A percentile compares a stretch with the other conserved stretches of the same genome.
Conservation (phyloP, 2,113 vertebrate species). For the Epinephelus lanceolatus region DNA sequence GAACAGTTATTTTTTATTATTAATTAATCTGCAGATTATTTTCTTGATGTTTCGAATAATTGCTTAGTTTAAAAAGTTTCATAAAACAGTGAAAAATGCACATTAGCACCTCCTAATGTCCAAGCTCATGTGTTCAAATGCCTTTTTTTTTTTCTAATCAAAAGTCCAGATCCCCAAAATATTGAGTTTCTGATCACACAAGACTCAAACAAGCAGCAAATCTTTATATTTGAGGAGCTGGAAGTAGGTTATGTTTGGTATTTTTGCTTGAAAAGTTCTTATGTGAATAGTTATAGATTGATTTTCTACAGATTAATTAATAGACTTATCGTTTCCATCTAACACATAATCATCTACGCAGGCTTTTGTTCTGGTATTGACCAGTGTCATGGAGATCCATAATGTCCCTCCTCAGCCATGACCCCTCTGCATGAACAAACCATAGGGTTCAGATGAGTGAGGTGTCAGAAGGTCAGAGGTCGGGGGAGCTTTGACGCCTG, state of each 20-base stretch:
- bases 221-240: background rate
- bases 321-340: background rate
- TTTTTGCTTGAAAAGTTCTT: background rate
- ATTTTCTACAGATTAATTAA: background rate
- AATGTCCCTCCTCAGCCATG: slow-evolving; percentile 7
- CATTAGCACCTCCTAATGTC: background rate
- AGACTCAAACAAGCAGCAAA: background rate
- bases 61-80: background rate
- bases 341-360: background rate
- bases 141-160: background rate
- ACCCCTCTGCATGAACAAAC: slow-evolving; percentile 18
- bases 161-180: background rate
- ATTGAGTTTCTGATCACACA: background rate
- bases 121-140: background rate
- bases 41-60: background rate
- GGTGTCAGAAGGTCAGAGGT: slow-evolving; percentile 70
- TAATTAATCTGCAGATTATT: background rate
- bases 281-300: background rate
- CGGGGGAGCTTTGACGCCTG: slow-evolving; percentile 66
- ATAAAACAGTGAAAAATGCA: background rate
- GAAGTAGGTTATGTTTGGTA: background rate
- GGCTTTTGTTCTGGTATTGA: slow-evolving; percentile 9
- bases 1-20: background rate
- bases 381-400: background rate
- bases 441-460: slow-evolving; percentile 30